Conservation (phyloP, 2,888 invertebrate genomes). For the Galerucella pusilla region DNA sequence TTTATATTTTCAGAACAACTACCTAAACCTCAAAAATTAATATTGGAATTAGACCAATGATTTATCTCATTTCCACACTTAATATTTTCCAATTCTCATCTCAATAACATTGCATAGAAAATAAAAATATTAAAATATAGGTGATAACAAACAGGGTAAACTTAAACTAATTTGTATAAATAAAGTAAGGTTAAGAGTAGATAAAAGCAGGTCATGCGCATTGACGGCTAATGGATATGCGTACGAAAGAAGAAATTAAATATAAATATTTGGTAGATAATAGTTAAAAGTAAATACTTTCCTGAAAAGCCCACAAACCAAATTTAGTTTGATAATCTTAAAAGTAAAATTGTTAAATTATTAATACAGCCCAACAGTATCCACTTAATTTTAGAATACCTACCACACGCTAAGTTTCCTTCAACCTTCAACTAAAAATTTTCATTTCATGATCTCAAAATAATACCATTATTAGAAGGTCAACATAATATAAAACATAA, state of each 20-base stretch:
- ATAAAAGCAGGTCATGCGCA: neutral
- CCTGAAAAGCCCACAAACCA: too few species aligned
- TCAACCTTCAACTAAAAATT: slow-evolving; percentile 1
- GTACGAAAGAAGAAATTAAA: neutral
- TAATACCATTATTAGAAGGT: neutral
- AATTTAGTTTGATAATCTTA: too few species aligned
- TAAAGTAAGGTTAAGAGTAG: neutral
- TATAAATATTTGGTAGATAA: neutral
- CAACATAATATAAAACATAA: neutral
- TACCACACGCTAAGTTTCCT: slow-evolving; percentile 4
- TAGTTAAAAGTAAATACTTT: neutral
- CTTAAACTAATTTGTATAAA: too few species aligned
- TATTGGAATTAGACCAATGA: too few species aligned
- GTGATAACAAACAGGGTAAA: too few species aligned
- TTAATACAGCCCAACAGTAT: neutral
- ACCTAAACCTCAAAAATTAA: too few species aligned
- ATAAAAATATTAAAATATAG: too few species aligned
- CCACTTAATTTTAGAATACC: neutral
- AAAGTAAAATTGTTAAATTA: neutral
- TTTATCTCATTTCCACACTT: too few species aligned
- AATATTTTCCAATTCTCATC: too few species aligned
- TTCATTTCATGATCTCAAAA: neutral
- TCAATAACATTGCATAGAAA: too few species aligned
- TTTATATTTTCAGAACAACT: too few species aligned
- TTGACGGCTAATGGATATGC: neutral